These are phyloP conservation scores for Apostichopus japonicus DNA, from an alignment of 35 echinoderm and acorn worm genomes.

Conservation along the genomic window DNA sequence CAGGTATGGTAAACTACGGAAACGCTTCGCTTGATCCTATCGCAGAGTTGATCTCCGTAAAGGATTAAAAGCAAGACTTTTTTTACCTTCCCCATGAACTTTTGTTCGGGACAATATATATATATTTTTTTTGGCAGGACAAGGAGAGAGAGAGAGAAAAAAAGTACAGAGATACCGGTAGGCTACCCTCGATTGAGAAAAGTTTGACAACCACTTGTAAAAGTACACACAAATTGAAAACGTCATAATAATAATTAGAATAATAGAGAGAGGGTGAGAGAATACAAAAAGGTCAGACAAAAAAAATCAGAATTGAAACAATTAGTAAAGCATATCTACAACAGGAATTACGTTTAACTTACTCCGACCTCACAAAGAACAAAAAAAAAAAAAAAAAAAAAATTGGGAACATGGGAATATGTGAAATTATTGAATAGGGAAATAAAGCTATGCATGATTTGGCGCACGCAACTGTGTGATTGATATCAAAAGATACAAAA, in stretches of 20 bases:
- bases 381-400: neutral
- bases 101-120: too few relatives aligned
- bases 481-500: too few relatives aligned
- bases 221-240: too few relatives aligned
- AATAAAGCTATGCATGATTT: neutral
- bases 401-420: neutral
- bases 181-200: neutral
- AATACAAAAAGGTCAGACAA: neutral
- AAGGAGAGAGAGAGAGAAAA: neutral
- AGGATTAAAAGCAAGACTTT: neutral
- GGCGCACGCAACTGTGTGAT: neutral
- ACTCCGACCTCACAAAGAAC: neutral
- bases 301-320: neutral
- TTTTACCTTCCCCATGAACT: conserved; percentile 14
- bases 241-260: neutral
- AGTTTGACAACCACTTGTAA: neutral
- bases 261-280: neutral
- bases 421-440: neutral
- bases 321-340: neutral
- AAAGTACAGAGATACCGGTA: neutral
- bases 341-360: conserved; percentile 2
- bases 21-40: conserved; percentile 23
- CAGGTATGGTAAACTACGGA: conserved; percentile 15
- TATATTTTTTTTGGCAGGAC: neutral
- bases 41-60: neutral